phyloP scores from a whole-genome alignment of 1,140 invertebrate genomes.

The Asbolus verrucosus region DNA sequence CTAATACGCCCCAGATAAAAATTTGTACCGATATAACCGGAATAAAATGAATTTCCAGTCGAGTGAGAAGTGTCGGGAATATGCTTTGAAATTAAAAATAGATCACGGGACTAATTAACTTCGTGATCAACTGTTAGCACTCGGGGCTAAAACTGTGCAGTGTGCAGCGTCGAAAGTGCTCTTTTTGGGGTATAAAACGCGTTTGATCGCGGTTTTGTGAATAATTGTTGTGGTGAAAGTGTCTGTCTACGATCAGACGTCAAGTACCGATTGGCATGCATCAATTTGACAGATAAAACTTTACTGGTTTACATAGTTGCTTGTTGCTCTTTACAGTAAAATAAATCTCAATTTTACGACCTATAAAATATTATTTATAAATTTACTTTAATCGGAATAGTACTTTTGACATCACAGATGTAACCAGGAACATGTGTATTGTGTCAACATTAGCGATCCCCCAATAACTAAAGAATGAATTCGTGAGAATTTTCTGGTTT shows the following conservation, averaged over 20 bases:
- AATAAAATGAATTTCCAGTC: conserved; percentile 35
- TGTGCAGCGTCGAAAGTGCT: not conserved
- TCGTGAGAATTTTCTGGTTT: conserved; percentile 44
- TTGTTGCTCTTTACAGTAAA: conserved; percentile 52
- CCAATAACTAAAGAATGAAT: conserved; percentile 30
- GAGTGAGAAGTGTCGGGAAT: conserved; percentile 23
- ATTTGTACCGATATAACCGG: conserved; percentile 35
- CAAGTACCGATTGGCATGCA: conserved; percentile 51
- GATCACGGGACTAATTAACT: conserved; percentile 10
- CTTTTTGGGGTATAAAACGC: too few relatives aligned
- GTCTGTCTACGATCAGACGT: conserved; percentile 43
- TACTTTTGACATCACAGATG: conserved; percentile 36
- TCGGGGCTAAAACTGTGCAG: conserved; percentile 13
- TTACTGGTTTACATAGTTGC: conserved; percentile 53
- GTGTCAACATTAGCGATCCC: conserved; percentile 31
- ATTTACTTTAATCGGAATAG: conserved; percentile 45
- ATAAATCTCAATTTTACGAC: conserved; percentile 54
- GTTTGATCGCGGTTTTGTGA: conserved; percentile 16
- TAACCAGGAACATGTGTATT: conserved; percentile 25
- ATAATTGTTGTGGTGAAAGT: conserved; percentile 33
- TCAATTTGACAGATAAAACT: conserved; percentile 55
- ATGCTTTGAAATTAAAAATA: conserved; percentile 37
- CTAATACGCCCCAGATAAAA: conserved; percentile 25
- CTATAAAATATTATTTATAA: conserved; percentile 56
- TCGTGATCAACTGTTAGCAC: conserved; percentile 27